A percentile compares a stretch with the other conserved stretches of the same genome.
Evolutionary conservation across 2,888 invertebrate species (phyloP).

Genomic region (Yponomeuta sedellus): DNA sequence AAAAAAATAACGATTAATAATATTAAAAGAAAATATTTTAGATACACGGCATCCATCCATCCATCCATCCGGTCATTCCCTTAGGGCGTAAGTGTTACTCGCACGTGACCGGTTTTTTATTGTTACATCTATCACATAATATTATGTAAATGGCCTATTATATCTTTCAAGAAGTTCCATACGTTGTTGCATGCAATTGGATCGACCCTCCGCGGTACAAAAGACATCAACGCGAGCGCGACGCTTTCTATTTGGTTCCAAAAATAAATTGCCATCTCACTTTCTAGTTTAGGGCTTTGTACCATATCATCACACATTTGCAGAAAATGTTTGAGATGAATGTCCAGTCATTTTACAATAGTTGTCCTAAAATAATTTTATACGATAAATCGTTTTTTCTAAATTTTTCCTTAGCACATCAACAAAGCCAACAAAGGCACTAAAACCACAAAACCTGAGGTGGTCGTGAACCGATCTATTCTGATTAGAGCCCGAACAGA

Average conservation of each 20-base stretch:
- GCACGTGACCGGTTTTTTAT: too few relatives aligned
- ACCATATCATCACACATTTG: too few relatives aligned
- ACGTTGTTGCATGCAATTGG: not conserved
- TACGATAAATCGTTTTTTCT: not conserved
- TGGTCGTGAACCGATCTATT: slow-evolving; percentile 48
- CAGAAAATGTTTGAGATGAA: too few relatives aligned
- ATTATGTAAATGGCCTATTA: too few relatives aligned
- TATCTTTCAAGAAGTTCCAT: too few relatives aligned
- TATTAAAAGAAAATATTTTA: too few relatives aligned
- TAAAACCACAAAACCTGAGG: slow-evolving; percentile 14
- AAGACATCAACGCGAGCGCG: slow-evolving; percentile 26
- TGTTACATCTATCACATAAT: too few relatives aligned
- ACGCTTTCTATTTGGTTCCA: not conserved
- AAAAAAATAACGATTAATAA: too few relatives aligned
- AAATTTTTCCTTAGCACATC: not conserved
- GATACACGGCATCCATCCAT: too few relatives aligned
- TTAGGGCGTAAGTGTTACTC: too few relatives aligned
- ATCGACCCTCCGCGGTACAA: slow-evolving; percentile 17
- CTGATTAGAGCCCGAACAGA: slow-evolving; percentile 34
- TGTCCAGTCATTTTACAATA: too few relatives aligned
- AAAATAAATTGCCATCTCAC: not conserved
- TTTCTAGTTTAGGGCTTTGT: not conserved
- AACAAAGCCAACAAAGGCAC: not conserved
- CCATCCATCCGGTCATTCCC: too few relatives aligned
- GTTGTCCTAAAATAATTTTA: not conserved